A percentile compares a stretch with the other conserved stretches of the same genome.
These are phyloP conservation scores for Colinus virginianus DNA, from an alignment of 2,113 vertebrate species.

Conservation along the genomic window DNA sequence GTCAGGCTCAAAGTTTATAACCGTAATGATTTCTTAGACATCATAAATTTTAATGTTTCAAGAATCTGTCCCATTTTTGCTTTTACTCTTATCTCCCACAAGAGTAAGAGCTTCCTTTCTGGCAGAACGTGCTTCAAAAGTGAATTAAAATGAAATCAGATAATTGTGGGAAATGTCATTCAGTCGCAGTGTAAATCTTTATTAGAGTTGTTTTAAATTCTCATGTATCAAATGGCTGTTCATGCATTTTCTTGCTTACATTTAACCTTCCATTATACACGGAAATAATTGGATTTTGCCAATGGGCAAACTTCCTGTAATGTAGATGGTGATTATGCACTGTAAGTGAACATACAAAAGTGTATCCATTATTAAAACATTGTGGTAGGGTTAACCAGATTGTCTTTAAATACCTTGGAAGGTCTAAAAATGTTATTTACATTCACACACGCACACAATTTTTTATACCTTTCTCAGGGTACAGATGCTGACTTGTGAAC, in stretches of 20 bases:
- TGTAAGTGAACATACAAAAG: neutral
- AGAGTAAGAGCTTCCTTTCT: constrained; percentile 33
- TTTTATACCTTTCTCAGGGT: neutral
- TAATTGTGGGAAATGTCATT: neutral
- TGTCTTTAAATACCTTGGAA: neutral
- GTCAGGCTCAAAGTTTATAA: constrained; percentile 45
- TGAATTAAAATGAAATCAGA: constrained; percentile 7
- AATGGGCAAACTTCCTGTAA: neutral
- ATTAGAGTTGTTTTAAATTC: neutral
- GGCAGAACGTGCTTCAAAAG: constrained; percentile 15
- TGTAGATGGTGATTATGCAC: neutral
- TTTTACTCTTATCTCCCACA: constrained; percentile 34
- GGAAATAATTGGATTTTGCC: neutral
- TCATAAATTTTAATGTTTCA: constrained; percentile 69
- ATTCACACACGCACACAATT: neutral
- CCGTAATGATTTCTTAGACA: constrained; percentile 59
- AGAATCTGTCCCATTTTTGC: constrained; percentile 56
- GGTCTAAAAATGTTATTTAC: constrained; percentile 2
- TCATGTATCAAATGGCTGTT: neutral
- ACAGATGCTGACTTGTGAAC: neutral
- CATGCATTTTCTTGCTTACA: neutral
- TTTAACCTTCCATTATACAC: constrained; percentile 1
- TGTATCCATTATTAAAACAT: neutral
- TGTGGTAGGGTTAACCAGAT: neutral
- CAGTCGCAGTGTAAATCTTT: neutral